phyloP scores from a whole-genome alignment of 2,888 invertebrate genomes.

The Zhuqinia jingwanae region DNA sequence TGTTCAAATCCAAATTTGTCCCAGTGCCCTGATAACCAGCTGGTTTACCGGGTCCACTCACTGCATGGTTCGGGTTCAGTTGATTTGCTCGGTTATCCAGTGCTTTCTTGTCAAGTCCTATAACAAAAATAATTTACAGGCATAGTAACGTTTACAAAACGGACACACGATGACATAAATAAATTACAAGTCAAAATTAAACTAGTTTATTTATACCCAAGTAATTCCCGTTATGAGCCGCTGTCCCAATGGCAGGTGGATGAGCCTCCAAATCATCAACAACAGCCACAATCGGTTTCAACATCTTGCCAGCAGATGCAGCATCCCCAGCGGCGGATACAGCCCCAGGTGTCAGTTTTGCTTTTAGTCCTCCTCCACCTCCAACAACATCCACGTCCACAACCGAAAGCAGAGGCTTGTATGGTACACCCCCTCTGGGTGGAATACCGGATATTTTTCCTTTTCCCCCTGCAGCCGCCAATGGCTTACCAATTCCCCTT shows the following conservation, averaged over 20 bases:
- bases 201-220: too few relatives aligned
- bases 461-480: constrained; percentile 56
- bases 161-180: background rate
- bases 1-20: constrained; percentile 79
- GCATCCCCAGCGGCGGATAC: constrained; percentile 23
- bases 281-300: constrained; percentile 34
- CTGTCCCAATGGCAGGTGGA: background rate
- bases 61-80: constrained; percentile 80
- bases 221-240: constrained; percentile 50
- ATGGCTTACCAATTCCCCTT: constrained; percentile 72
- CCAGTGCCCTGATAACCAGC: constrained; percentile 80
- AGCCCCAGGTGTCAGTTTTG: background rate
- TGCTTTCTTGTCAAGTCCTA: constrained; percentile 71
- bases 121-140: background rate
- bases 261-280: constrained; percentile 39
- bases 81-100: constrained; percentile 80
- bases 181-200: background rate
- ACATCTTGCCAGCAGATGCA: constrained; percentile 12
- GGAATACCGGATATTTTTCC: constrained; percentile 66
- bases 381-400: constrained; percentile 9
- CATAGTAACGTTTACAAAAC: background rate
- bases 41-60: constrained; percentile 79
- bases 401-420: constrained; percentile 40
- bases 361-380: background rate
- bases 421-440: constrained; percentile 44